Evolutionary conservation across 2,888 invertebrate genomes (phyloP).

Genomic region (Germaria angustata): DNA sequence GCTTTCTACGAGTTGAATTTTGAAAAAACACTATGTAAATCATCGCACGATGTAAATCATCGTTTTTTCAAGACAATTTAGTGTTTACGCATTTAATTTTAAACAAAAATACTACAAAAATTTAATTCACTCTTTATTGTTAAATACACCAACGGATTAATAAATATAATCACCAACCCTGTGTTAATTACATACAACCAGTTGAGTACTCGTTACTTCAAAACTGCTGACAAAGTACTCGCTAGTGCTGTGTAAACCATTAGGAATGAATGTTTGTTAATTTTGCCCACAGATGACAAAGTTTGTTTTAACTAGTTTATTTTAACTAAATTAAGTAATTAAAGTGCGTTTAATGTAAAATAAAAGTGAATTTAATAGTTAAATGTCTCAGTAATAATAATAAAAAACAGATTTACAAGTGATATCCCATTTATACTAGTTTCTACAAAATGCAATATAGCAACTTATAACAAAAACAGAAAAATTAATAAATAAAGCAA

Average conservation of each 20-base stretch:
- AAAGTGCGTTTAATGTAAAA: conserved; percentile 57
- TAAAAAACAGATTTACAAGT: neutral
- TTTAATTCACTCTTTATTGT: too few species aligned
- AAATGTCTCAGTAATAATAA: neutral
- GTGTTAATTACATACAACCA: neutral
- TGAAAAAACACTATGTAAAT: too few species aligned
- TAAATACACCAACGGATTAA: conserved; percentile 4
- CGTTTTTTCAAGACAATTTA: too few species aligned
- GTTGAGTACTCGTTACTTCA: conserved; percentile 17
- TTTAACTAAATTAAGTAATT: conserved; percentile 61
- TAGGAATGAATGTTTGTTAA: conserved; percentile 66
- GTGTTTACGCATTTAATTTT: too few species aligned
- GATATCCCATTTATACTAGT: conserved; percentile 19
- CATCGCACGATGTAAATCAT: too few species aligned
- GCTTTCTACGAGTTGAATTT: too few species aligned
- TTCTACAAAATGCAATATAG: neutral
- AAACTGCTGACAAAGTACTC: conserved; percentile 11
- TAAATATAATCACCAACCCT: conserved; percentile 29
- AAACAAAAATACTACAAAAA: too few species aligned
- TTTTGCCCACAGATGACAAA: conserved; percentile 67
- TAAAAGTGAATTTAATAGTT: conserved; percentile 64
- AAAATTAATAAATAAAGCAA: neutral
- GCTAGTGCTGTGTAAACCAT: conserved; percentile 40
- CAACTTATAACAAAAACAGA: too few species aligned
- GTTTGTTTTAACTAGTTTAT: conserved; percentile 66